phyloP scores from a whole-genome alignment of 2,113 vertebrate species.

The Rhynchopsitta pachyrhyncha region DNA sequence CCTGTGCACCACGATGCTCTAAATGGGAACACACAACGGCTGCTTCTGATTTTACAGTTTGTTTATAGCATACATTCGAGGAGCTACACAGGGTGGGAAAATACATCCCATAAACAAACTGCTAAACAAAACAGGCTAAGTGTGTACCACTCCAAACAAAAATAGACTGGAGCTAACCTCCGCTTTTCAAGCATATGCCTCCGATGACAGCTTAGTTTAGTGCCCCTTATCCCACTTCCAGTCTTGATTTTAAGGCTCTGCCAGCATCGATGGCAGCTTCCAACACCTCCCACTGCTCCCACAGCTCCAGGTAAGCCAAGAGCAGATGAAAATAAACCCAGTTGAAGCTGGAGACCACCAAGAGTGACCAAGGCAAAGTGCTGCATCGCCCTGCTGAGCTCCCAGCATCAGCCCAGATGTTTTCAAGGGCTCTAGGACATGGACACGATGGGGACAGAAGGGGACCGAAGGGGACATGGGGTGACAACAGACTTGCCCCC shows the following conservation, averaged over 20 bases:
- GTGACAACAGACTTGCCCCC: neutral
- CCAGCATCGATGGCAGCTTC: neutral
- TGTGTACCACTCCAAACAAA: slow-evolving; percentile 20
- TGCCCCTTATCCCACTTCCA: neutral
- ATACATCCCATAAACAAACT: slow-evolving; percentile 53
- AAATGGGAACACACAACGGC: neutral
- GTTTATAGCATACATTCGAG: slow-evolving; percentile 32
- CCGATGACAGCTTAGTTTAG: neutral
- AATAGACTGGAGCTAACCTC: slow-evolving; percentile 14
- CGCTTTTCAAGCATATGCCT: slow-evolving; percentile 21
- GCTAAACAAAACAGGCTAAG: slow-evolving; percentile 53
- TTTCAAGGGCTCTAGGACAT: neutral
- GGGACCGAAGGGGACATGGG: neutral
- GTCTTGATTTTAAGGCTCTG: neutral
- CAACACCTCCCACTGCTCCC: neutral
- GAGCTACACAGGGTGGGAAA: slow-evolving; percentile 41
- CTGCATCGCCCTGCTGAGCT: neutral
- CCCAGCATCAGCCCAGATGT: neutral
- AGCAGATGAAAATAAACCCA: neutral
- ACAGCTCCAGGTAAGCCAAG: neutral
- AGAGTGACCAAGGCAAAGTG: neutral
- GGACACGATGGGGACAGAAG: rapidly evolving
- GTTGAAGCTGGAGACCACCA: neutral
- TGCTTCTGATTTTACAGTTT: slow-evolving; percentile 39
- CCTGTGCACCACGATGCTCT: neutral